Evolutionary conservation across 2,888 invertebrate genomes (phyloP), one percentile per base, ranked within the genome.

Genomic region (Cerastis rubricosa): DNA sequence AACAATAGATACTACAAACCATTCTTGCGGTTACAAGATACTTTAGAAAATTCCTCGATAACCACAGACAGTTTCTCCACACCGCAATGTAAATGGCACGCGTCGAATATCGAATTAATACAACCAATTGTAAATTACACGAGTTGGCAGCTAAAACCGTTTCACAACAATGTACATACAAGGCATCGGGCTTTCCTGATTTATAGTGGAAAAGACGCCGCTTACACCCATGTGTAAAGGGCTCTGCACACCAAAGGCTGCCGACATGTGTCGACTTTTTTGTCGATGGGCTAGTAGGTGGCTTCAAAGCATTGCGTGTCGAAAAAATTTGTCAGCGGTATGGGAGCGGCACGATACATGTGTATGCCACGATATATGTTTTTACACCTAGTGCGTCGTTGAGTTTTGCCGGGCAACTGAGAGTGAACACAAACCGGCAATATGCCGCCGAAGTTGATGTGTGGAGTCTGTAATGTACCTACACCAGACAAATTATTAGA

Each of bases 101-200:
- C 81, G 76, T 78, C 78, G 81, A 79, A 81, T 87, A 85, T 81
- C 79, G 73, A 76, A 88, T 86, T 81, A 86, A 87, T 78, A 81
- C 54, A 78, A 81, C 65, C 76, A 86, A 83, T 81, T 80, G 88
- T 86, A 87, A 88, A 88, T 82, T 78, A 80, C 75, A 85, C 17
- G 71, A 85, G 45, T 85, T 83, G 85, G 81, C 87, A 81, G 74
- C 86, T 78, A 65, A 74, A 78, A 76, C 66, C 35, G 70, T 88
- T 88, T 80, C 88, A 76, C 76, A 88, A 85, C 77, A 76, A 74
- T 49, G 54, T 67, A 73, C 80, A 12, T 83, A 79, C 68, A 87
- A 78, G 88, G 83, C 70, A 79, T 75, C 54, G 43, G 25, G 19
- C 54, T 67, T 72, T 75, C 59, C 70, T 77, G 63, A 78, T 79